Base-by-base conservation (phyloP, 1,140 invertebrate genomes). In the Microplitis mediator region DNA sequence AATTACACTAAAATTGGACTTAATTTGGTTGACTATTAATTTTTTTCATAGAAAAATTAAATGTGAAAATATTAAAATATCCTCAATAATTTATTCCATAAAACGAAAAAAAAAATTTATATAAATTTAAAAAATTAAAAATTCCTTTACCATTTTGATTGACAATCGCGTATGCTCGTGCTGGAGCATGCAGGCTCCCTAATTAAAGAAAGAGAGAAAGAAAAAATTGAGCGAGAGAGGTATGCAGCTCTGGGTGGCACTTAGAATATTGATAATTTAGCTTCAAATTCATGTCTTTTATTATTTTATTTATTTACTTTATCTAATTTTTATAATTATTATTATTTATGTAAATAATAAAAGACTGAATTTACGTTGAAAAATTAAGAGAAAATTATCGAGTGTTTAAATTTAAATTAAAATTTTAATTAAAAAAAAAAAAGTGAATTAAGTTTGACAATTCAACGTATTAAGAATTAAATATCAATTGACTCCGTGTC, bases 221-320 rank as follows among this genome's bases (percentile, higher is more conserved):
- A 66, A 56, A 76, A 74, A 60, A 71, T 78, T 81, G 78, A 81
- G 81, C 75, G 81, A 82, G 75, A 84, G 86, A 87, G 85, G 86
- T 86, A 87, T 87, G 86, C 85, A 87, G 86, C 79, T 82, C 85
- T 79, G 84, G 82, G 82, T 86, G 83, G 82, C 84, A 87, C 85
- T 87, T 86, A 85, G 85, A 81, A 86, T 83, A 81, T 76, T 75
- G 83, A 81, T 79, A 79, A 75, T 79, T 73, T 75, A 79, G 78
- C 78, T 84, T 84, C 72, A 51, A 39, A 64, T 39, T 31, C 31
- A 14, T 11, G 5, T 31, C 9, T 35, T 65, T 73, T 50, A 36
- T 69, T 13, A 62, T 52, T 66, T 73, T 64, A 52, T 9, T 73
- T 8, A 11, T 72, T 54, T n/a, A 34, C 14, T 50, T 52, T 54